Evolutionary conservation across 2,797 vertebrate species (phyloP), one percentile per base, ranked within the genome.

Genomic region (Diceros bicornis): DNA sequence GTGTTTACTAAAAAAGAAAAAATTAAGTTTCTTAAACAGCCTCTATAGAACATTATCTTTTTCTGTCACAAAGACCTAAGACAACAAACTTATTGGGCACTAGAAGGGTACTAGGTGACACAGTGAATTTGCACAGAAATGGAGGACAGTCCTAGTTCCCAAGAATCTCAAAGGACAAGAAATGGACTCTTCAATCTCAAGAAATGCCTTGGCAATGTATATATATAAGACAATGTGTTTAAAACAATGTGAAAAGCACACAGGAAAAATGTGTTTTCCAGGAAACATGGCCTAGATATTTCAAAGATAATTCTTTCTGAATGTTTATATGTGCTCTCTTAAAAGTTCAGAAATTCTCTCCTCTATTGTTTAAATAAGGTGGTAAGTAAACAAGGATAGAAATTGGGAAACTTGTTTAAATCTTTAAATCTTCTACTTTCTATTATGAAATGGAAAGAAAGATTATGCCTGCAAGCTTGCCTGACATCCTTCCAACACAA

Each of bases 281-380:
- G 92, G 34, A 95, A 95, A 96, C 29, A 88, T 2, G 64, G 72
- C 41, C 41, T 62, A 47, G 57, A 57, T 91, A 89, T 91, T 96
- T 96, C 82, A 86, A 96, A 96, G 92, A 47, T 61, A 95, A 95
- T 85, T 85, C 62, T 72, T 94, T 84, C 69, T 72, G 16, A 91
- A 91, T 52, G 79, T 68, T 96, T 72, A 68, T 18, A 25, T 57
- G 12, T 62, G 16, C n/a, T 68, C 79, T 82, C 88, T 91, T 64
- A 79, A 90, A 95, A 55, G n/a, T 77, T 96, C 20, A 78, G 4
- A 94, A 96, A 82, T 72, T 89, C 50, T 96, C 64, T 96, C 37
- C 89, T 86, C 37, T 75, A 83, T 59, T 96, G 59, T 68, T 95
- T 92, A 95, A 91, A 93, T 79, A 97, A 89, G 34, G 12, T 85